phyloP scores from a whole-genome alignment of 2,113 vertebrate genomes.

The Chlorodrepanis virens region DNA sequence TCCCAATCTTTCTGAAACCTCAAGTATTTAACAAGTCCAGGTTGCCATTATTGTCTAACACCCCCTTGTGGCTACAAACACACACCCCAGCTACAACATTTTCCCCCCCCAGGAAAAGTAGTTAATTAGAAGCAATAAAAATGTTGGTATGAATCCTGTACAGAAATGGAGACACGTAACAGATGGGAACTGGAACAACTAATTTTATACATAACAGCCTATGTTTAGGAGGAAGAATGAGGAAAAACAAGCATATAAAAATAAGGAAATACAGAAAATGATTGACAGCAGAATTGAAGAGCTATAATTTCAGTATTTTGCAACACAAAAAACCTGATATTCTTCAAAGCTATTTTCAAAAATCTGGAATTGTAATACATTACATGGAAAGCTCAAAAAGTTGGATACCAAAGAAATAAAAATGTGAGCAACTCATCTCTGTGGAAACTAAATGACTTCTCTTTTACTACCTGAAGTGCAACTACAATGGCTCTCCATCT shows the following conservation, averaged over 20 bases:
- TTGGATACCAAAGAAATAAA: neutral
- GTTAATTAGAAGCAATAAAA: neutral
- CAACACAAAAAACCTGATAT: neutral
- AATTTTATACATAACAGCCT: neutral
- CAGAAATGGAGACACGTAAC: neutral
- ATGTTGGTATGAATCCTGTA: neutral
- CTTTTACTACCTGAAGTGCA: neutral
- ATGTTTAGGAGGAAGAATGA: neutral
- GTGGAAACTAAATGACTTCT: neutral
- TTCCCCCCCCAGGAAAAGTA: fast-evolving
- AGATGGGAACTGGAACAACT: neutral
- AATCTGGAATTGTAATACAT: neutral
- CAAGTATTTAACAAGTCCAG: neutral
- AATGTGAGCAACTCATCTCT: neutral
- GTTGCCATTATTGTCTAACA: neutral
- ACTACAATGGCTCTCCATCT: neutral
- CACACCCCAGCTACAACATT: fast-evolving
- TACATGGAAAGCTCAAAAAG: neutral
- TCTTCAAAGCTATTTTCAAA: neutral
- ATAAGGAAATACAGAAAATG: neutral
- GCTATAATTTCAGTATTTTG: neutral
- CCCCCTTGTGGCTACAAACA: neutral
- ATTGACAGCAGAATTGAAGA: neutral
- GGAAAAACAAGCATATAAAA: neutral
- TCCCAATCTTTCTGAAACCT: neutral